Evolutionary conservation across 2,797 vertebrate genomes (phyloP).

Genomic region (Melanotaenia boesemani): DNA sequence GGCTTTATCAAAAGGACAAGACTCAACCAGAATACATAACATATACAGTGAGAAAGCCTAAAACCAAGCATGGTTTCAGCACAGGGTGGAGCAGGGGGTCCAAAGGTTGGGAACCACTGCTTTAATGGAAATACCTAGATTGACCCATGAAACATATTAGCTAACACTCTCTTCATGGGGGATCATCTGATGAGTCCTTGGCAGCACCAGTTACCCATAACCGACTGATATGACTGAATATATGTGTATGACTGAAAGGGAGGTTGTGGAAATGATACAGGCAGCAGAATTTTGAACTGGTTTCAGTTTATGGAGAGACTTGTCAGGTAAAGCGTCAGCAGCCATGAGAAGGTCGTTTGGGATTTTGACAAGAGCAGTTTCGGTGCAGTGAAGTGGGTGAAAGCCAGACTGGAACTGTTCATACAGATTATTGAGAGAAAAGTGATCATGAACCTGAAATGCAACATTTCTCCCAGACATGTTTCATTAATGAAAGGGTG

Average conservation of each 20-base stretch:
- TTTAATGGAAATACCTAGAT: constrained; percentile 33
- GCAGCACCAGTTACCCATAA: constrained; percentile 24
- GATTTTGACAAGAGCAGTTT: background rate
- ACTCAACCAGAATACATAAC: no score
- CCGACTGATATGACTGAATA: constrained; percentile 4
- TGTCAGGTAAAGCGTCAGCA: background rate
- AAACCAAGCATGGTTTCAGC: no score
- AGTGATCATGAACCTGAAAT: background rate
- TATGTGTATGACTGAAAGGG: background rate
- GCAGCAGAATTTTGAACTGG: background rate
- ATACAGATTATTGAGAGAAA: background rate
- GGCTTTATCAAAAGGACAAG: no score
- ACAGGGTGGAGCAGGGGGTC: no score
- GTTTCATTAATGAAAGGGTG: no score
- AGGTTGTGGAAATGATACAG: constrained; percentile 8
- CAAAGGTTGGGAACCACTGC: no score
- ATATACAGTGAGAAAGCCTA: no score
- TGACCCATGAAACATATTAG: constrained; percentile 54
- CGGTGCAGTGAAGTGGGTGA: background rate
- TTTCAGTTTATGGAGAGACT: background rate
- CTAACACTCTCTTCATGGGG: constrained; percentile 7
- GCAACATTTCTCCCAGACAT: no score
- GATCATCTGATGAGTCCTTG: constrained; percentile 1
- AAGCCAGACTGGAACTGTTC: background rate
- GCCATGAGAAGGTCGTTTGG: background rate